Evolutionary conservation across 2,888 invertebrate genomes (phyloP).

Genomic region (Drosophila colorata): DNA sequence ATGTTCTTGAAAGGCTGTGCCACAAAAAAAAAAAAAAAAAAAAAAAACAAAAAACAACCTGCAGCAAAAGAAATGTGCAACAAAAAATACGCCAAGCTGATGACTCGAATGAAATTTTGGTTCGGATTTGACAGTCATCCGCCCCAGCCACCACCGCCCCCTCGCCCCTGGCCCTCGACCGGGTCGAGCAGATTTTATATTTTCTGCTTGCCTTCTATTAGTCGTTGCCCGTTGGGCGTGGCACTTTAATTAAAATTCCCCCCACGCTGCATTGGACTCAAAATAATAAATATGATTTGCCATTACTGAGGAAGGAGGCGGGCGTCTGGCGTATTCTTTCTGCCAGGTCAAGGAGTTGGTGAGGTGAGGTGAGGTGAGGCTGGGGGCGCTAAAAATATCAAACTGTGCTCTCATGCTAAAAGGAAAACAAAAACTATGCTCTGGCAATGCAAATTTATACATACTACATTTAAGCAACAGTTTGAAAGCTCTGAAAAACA

Average conservation of each 20-base stretch:
- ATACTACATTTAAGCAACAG: too few species aligned
- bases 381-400: not conserved
- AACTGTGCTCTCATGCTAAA: not conserved
- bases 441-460: not conserved
- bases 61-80: slow-evolving; percentile 51
- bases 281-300: slow-evolving; percentile 56
- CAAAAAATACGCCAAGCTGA: slow-evolving; percentile 46
- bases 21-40: slow-evolving; percentile 24
- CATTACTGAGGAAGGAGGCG: slow-evolving; percentile 5
- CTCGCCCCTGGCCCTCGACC: too few species aligned
- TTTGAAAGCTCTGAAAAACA: not conserved
- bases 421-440: not conserved
- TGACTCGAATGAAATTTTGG: slow-evolving; percentile 49
- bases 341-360: slow-evolving; percentile 15
- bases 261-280: slow-evolving; percentile 55
- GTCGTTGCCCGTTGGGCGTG: slow-evolving; percentile 59
- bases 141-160: not conserved
- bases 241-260: slow-evolving; percentile 73
- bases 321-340: not conserved
- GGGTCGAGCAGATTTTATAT: slow-evolving; percentile 11
- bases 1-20: slow-evolving; percentile 56
- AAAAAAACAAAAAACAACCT: slow-evolving; percentile 9
- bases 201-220: slow-evolving; percentile 37
- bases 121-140: slow-evolving; percentile 51
- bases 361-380: too few species aligned